These are phyloP conservation scores for Hypotaenidia okinawae DNA, from an alignment of 2,797 vertebrate species.

Conservation along the genomic window DNA sequence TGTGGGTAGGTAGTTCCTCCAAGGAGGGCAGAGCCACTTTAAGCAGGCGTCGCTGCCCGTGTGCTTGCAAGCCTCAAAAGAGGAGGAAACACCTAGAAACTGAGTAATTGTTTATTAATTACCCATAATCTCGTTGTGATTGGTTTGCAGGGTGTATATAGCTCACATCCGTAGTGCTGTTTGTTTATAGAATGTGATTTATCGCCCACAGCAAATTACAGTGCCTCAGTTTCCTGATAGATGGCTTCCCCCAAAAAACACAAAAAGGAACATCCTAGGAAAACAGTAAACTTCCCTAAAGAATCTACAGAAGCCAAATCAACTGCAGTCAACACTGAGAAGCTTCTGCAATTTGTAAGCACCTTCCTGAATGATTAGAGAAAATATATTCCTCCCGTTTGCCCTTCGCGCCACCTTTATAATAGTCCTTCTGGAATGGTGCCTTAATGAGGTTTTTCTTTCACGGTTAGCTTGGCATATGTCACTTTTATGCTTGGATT, in stretches of 20 bases:
- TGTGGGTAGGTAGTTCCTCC: not conserved
- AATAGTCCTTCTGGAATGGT: constrained; percentile 21
- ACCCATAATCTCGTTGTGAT: not conserved
- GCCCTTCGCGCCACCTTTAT: not conserved
- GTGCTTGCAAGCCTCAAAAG: not conserved
- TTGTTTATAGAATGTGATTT: not conserved
- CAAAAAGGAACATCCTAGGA: not conserved
- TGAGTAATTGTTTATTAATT: not conserved
- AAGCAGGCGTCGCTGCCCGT: not conserved
- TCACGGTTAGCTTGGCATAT: constrained; percentile 41
- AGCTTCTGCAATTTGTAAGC: not conserved
- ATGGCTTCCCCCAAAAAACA: not conserved
- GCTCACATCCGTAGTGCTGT: not conserved
- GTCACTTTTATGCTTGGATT: constrained; percentile 45
- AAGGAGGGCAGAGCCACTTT: not conserved
- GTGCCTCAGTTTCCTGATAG: not conserved
- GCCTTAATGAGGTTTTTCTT: constrained; percentile 54
- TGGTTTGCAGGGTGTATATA: not conserved
- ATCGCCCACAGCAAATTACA: not conserved
- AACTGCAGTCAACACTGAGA: not conserved
- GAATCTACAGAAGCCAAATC: not conserved
- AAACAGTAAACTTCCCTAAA: not conserved
- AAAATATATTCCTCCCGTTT: not conserved
- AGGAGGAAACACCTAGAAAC: not conserved
- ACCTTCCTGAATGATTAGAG: not conserved